Conservation (phyloP, 2,888 invertebrate genomes). For the Cryptus armator region DNA sequence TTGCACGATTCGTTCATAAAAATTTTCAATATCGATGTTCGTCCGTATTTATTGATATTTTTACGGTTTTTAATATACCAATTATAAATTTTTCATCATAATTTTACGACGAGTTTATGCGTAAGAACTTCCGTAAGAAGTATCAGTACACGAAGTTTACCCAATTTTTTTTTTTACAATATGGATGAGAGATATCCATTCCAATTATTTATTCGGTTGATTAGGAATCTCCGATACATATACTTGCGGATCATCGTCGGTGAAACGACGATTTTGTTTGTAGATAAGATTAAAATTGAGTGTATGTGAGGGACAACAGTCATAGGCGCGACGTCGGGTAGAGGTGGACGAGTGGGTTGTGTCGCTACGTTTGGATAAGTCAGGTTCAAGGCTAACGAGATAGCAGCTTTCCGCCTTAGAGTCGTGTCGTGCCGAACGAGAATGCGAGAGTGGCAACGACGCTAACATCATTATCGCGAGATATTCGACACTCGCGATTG, state of each 20-base stretch:
- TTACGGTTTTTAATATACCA: no score
- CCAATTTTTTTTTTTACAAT: no score
- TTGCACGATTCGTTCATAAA: no score
- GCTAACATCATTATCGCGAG: constrained; percentile 52
- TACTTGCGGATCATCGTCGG: constrained; percentile 9
- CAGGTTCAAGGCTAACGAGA: constrained; percentile 73
- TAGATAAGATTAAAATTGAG: constrained; percentile 44
- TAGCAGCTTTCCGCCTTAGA: constrained; percentile 53
- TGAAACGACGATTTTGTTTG: constrained; percentile 32
- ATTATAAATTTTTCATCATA: no score
- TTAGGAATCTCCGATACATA: constrained; percentile 19
- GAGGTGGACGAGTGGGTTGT: constrained; percentile 7
- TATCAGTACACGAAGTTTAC: no score
- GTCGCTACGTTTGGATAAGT: constrained; percentile 61
- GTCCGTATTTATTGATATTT: no score
- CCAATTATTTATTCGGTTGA: neutral
- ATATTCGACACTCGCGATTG: constrained; percentile 20
- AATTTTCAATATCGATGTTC: no score
- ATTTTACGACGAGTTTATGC: no score
- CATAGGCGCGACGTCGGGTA: neutral
- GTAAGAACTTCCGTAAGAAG: no score
- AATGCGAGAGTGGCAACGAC: constrained; percentile 42
- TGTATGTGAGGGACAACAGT: neutral
- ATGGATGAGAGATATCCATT: neutral
- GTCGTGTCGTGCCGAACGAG: constrained; percentile 6